Evolutionary conservation across 1,140 invertebrate species (phyloP), one percentile per base, ranked within the genome.

Genomic region (Drosophila varians): DNA sequence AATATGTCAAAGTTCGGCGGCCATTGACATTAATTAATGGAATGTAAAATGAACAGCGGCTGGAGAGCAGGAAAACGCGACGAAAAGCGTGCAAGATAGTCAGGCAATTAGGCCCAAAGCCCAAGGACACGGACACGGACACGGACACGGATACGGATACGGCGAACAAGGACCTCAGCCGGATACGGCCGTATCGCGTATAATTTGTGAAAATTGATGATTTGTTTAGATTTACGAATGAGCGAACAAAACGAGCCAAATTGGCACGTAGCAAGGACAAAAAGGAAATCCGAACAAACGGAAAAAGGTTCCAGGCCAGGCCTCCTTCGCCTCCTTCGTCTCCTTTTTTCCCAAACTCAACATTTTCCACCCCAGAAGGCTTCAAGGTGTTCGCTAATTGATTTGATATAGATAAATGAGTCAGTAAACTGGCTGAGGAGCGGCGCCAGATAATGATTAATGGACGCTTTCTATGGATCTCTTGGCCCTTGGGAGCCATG

Each of bases 181-280:
- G 38, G 55, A 53, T 14, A 11, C 43, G 40, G 21, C 21, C 19
- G 58, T 66, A 68, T 68, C 68, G 73, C 82, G 77, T 82, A 82
- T 83, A 87, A 87, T 88, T 87, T 87, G 83, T 88, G 77, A 87
- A 87, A 87, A 87, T 88, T 87, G 83, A 88, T 87, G 82, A 87
- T 88, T 87, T 87, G 82, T 87, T 87, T 87, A 87, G 82, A 88
- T 87, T 87, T 88, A 87, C 82, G 82, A 87, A 87, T 82, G 82
- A 72, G 77, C 83, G 77, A 72, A 75, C 82, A 88, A 88, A 87
- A 77, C 77, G 82, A 75, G 57, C 83, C 83, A 87, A 87, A 86
- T 86, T 87, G 82, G 82, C 82, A 86, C 73, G 82, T 82, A 80
- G 73, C 66, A 56, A 68, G 73, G 55, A 74, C 62, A 38, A 62